Conservation (phyloP, 2,113 vertebrate species). For the Onychostoma macrolepis region DNA sequence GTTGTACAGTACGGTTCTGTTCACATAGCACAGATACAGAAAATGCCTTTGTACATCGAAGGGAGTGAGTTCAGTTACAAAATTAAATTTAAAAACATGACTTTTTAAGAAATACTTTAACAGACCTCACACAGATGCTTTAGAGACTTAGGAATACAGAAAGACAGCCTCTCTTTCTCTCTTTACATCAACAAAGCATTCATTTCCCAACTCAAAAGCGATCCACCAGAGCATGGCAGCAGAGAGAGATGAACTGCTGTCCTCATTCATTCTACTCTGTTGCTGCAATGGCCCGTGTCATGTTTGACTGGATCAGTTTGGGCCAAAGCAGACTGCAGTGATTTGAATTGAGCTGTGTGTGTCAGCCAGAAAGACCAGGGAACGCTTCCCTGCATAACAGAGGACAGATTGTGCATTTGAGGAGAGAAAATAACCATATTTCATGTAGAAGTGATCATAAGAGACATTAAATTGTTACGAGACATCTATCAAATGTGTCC, state of each 20-base stretch:
- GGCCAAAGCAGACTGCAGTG: slow-evolving; percentile 39
- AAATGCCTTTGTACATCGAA: neutral
- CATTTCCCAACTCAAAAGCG: slow-evolving; percentile 29
- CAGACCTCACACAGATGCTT: neutral
- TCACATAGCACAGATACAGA: neutral
- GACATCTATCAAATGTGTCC: neutral
- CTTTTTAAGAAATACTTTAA: neutral
- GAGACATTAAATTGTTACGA: neutral
- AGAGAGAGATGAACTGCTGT: slow-evolving; percentile 43
- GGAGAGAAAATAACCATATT: neutral
- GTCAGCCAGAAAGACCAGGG: slow-evolving; percentile 10
- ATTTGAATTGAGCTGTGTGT: slow-evolving; percentile 33
- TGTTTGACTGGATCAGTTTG: slow-evolving; percentile 50
- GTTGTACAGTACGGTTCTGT: neutral
- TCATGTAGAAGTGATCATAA: neutral
- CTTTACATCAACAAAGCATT: slow-evolving; percentile 41
- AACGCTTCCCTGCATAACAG: neutral
- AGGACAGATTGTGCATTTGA: neutral
- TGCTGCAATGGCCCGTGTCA: slow-evolving; percentile 42
- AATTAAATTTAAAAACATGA: neutral
- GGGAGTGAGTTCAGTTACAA: neutral
- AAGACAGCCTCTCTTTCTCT: neutral
- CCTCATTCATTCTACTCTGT: slow-evolving; percentile 38
- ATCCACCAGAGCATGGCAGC: slow-evolving; percentile 33
- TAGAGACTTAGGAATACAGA: neutral